Conservation (phyloP, 1,140 invertebrate species). For the Apis mellifera region Amel_HAv3.1 CM009931.2:8326001-8326500, state of each 20-base stretch:
- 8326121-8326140: neutral
- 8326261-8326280: neutral
- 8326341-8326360: constrained; percentile 64
- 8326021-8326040: too few species aligned
- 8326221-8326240: constrained; percentile 20
- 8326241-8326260: constrained; percentile 18
- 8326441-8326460: constrained; percentile 49
- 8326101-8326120: constrained; percentile 2
- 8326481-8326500: constrained; percentile 43
- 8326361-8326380: constrained; percentile 63
- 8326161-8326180: neutral
- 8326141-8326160: neutral
- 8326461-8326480: constrained; percentile 58
- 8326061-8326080: neutral
- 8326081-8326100: too few species aligned
- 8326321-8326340: neutral
- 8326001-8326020: too few species aligned
- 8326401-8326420: constrained; percentile 71
- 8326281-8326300: neutral
- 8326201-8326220: constrained; percentile 20
- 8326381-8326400: constrained; percentile 76
- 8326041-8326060: too few species aligned
- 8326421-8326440: constrained; percentile 66
- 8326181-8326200: neutral
- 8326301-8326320: constrained; percentile 13